phyloP scores from a whole-genome alignment of 35 echinoderm and acorn worm genomes.

The Ptychodera flava region DNA sequence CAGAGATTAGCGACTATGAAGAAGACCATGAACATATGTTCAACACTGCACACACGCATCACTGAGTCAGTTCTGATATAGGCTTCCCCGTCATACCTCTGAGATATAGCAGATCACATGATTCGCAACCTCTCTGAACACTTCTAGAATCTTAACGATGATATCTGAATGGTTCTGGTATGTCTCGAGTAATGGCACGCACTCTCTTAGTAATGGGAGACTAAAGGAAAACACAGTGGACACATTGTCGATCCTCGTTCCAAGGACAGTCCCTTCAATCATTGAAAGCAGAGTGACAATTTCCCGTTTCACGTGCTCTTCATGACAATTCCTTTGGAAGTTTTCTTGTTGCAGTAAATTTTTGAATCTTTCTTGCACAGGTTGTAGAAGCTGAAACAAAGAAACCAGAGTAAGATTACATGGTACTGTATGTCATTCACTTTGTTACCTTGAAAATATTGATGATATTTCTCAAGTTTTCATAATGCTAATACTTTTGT shows the following conservation, averaged over 20 bases:
- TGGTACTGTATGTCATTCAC: background rate
- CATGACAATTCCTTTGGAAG: conserved; percentile 55
- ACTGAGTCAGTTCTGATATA: no score
- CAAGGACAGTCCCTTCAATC: conserved; percentile 58
- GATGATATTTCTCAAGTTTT: background rate
- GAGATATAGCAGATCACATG: conserved; percentile 67
- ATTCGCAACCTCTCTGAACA: conserved; percentile 61
- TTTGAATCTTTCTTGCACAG: conserved; percentile 70
- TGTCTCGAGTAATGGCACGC: conserved; percentile 54
- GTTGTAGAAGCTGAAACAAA: conserved; percentile 48
- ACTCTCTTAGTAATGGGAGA: conserved; percentile 65
- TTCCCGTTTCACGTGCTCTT: conserved; percentile 32
- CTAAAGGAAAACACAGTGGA: conserved; percentile 46
- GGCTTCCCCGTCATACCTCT: no score
- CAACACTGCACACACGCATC: no score
- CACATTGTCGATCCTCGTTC: conserved; percentile 51
- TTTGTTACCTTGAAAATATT: background rate
- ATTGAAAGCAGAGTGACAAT: conserved; percentile 52
- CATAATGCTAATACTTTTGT: background rate
- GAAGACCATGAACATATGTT: no score
- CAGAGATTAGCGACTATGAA: no score
- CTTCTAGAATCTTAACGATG: conserved; percentile 51
- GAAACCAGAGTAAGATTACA: background rate
- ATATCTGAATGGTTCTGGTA: conserved; percentile 77
- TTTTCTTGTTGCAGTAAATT: conserved; percentile 64